Evolutionary conservation across 2,888 invertebrate genomes (phyloP).

Genomic region (Busseola fusca): DNA sequence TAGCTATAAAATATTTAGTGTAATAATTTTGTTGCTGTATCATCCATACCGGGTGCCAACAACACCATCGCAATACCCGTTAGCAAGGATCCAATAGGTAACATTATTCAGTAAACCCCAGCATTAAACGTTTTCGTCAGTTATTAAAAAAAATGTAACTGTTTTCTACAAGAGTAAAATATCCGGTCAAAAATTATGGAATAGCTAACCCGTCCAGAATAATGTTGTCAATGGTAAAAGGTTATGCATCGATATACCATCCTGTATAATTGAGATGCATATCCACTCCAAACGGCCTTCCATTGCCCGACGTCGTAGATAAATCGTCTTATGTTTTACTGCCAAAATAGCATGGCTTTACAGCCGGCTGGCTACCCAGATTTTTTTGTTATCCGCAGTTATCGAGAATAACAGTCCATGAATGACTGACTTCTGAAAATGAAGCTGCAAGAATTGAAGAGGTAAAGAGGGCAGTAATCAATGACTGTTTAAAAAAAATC

Average conservation of each 20-base stretch:
- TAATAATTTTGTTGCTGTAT: too few species aligned
- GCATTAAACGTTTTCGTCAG: too few species aligned
- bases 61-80: too few species aligned
- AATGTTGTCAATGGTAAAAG: too few species aligned
- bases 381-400: too few species aligned
- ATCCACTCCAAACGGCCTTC: not conserved
- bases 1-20: slow-evolving; percentile 23
- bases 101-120: too few species aligned
- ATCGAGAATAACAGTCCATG: not conserved
- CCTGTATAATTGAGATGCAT: not conserved
- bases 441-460: not conserved
- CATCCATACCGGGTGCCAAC: not conserved
- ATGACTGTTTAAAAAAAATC: not conserved
- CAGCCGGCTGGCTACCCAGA: not conserved
- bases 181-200: too few species aligned
- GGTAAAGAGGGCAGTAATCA: too few species aligned
- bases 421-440: not conserved
- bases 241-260: too few species aligned
- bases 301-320: not conserved
- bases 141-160: not conserved
- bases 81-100: too few species aligned
- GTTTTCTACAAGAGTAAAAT: not conserved
- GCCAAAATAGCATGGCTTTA: not conserved
- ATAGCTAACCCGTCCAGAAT: too few species aligned
- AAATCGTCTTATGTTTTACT: not conserved